phyloP scores from a whole-genome alignment of 2,888 invertebrate genomes.

The Luperina testacea region DNA sequence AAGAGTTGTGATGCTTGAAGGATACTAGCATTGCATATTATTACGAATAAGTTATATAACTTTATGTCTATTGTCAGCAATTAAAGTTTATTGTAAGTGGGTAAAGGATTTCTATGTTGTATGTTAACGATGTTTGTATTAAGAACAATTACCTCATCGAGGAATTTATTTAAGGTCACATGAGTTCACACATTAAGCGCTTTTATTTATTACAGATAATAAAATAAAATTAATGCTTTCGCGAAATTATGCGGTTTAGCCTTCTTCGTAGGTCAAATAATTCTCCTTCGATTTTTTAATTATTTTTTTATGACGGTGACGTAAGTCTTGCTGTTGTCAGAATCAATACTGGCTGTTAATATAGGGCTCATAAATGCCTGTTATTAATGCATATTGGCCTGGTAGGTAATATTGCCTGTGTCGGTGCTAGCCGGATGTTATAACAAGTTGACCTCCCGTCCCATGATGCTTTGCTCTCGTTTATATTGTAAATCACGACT shows the following conservation, averaged over 20 bases:
- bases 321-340: slow-evolving; percentile 25
- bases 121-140: slow-evolving; percentile 23
- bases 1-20: slow-evolving; percentile 38
- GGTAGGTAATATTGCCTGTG: slow-evolving; percentile 37
- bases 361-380: slow-evolving; percentile 42
- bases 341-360: slow-evolving; percentile 32
- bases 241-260: slow-evolving; percentile 22
- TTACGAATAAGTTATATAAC: slow-evolving; percentile 56
- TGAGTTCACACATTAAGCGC: slow-evolving; percentile 2
- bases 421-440: slow-evolving; percentile 77
- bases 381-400: slow-evolving; percentile 45
- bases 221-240: slow-evolving; percentile 41
- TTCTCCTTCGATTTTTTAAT: slow-evolving; percentile 38
- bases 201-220: slow-evolving; percentile 29
- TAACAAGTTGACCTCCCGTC: slow-evolving; percentile 78
- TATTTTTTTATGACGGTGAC: slow-evolving; percentile 34
- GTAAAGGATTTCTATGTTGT: slow-evolving; percentile 35
- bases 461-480: slow-evolving; percentile 75
- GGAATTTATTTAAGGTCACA: slow-evolving; percentile 24
- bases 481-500: slow-evolving; percentile 78
- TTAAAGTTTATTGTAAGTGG: slow-evolving; percentile 46
- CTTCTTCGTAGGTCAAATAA: slow-evolving; percentile 45
- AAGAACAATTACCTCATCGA: slow-evolving; percentile 41
- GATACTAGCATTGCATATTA: slow-evolving; percentile 35
- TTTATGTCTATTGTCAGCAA: slow-evolving; percentile 47